Evolutionary conservation across 2,797 vertebrate species (phyloP).

Genomic region (Gymnocypris eckloni): DNA sequence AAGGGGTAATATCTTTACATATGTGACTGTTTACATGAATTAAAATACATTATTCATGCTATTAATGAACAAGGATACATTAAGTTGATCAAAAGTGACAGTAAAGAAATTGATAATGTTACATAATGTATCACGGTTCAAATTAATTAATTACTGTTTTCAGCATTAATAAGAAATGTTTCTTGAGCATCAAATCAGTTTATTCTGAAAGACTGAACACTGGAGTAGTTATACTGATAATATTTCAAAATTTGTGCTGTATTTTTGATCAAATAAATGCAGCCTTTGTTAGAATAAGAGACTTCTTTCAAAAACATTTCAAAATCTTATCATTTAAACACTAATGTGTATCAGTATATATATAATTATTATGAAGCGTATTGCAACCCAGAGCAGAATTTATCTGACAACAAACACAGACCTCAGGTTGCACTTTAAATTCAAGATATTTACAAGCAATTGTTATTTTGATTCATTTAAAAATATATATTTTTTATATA

Average conservation of each 20-base stretch:
- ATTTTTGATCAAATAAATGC: neutral
- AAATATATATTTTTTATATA: neutral
- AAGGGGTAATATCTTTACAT: neutral
- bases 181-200: neutral
- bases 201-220: neutral
- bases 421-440: neutral
- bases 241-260: no score
- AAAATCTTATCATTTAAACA: no score
- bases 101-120: neutral
- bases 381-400: no score
- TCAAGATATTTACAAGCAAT: no score
- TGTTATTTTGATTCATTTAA: neutral
- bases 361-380: no score
- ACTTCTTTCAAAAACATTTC: no score
- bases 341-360: no score
- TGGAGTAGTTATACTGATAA: neutral
- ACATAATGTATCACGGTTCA: neutral
- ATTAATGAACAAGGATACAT: neutral
- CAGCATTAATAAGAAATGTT: neutral
- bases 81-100: neutral
- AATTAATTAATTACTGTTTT: neutral
- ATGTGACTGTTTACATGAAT: neutral
- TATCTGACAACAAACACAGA: neutral
- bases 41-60: neutral
- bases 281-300: neutral